Evolutionary conservation across 2,888 invertebrate species (phyloP), one percentile per base, ranked within the genome.

Genomic region (Melinaea marsaeus): DNA sequence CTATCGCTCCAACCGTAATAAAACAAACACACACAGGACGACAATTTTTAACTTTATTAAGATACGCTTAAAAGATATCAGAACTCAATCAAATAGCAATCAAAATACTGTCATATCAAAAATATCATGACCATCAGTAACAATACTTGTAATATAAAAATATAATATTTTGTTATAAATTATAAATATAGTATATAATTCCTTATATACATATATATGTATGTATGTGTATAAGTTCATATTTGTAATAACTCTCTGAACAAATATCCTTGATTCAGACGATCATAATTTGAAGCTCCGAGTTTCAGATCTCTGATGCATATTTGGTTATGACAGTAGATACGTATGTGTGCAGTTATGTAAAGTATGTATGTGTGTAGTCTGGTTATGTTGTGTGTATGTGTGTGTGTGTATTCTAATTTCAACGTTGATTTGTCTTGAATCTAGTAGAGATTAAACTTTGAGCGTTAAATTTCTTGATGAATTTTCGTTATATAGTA

Each of bases 221-320:
- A 22, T 22, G 22, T 22, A 22, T 22, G 22, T 22, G 22, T 22
- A 22, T 22, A 22, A 22, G 22, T 22, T 22, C 22, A 22, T 22
- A 22, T 22, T 22, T 22, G 22, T 22, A 22, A 22, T 22, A 22
- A 22, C 22, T 22, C 22, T 22, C 22, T 22, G 22, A 22, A 42
- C 42, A 42, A 9, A 42, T 11, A 42, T 7, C 3, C 42, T 9
- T 42, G 80, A 82, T 80, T 77, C 80, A 79, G 64, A 78, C 82
- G 75, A 86, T 86, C 86, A 85, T 87, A 80, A 86, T 85, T 86
- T 80, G 84, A 86, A 85, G 79, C 78, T 75, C 70, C 75, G 61
- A 69, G 67, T 60, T 67, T 69, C 63, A 61, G 65, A 69, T 64
- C 62, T 64, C 67, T 61, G 63, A 68, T 42, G 42, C 42, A 68